Conservation (phyloP, 2,797 vertebrate species). For the Sarcophilus harrisii region DNA sequence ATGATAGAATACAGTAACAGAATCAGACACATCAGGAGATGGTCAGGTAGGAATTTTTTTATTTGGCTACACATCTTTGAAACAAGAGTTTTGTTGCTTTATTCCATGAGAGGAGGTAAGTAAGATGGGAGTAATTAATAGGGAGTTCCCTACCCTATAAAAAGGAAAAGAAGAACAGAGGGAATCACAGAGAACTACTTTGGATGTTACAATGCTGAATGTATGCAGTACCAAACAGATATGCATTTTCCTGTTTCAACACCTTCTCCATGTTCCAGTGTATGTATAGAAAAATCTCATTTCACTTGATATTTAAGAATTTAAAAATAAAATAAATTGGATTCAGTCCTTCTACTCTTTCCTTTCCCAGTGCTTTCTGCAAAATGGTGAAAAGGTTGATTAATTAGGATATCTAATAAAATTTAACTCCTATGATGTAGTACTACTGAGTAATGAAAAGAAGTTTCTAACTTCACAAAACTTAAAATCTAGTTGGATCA, state of each 20-base stretch:
- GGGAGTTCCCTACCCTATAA: background rate
- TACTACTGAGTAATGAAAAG: background rate
- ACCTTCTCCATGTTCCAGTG: background rate
- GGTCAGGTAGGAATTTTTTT: background rate
- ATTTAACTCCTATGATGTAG: background rate
- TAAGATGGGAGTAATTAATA: background rate
- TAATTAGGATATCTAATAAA: background rate
- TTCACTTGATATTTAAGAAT: background rate
- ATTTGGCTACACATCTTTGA: background rate
- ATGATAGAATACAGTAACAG: background rate
- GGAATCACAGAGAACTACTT: background rate
- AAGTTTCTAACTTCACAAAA: background rate
- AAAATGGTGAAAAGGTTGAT: background rate
- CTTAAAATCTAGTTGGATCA: background rate
- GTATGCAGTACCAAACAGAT: background rate
- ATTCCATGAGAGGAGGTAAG: accelerated
- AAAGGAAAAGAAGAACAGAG: background rate
- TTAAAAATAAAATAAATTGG: background rate
- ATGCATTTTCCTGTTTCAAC: background rate
- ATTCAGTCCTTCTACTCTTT: background rate
- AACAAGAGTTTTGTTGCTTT: background rate
- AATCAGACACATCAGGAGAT: background rate
- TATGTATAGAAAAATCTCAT: background rate
- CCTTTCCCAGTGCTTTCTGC: background rate
- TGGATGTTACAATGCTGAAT: background rate